Conservation (phyloP, 1,140 invertebrate species). For the Ceratosolen fusciceps region DNA sequence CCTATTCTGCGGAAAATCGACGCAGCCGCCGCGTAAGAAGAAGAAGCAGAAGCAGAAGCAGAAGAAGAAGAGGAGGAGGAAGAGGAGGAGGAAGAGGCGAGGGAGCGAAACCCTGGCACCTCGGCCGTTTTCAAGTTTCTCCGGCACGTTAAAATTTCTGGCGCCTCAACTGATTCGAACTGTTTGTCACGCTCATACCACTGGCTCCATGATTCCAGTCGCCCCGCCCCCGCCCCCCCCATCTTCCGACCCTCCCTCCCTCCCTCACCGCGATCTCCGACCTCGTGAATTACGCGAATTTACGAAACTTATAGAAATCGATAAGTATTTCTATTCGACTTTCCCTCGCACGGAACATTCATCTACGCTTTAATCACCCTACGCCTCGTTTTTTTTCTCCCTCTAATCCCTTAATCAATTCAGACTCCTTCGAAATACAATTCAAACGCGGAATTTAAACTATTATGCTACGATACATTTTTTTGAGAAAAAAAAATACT, state of each 20-base stretch:
- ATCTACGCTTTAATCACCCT: no score
- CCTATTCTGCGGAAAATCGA: not conserved
- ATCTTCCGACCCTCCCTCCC: no score
- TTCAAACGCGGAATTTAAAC: no score
- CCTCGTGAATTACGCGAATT: not conserved
- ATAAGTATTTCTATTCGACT: not conserved
- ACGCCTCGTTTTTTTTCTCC: no score
- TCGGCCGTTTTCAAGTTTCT: conserved; percentile 28
- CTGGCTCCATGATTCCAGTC: not conserved
- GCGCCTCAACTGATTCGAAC: conserved; percentile 14
- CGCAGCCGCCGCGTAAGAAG: not conserved
- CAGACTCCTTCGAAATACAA: no score
- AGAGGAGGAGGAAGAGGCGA: not conserved
- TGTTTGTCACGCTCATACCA: not conserved
- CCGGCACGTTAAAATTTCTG: conserved; percentile 2
- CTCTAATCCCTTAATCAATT: no score
- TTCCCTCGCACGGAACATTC: no score
- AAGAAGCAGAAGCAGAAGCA: no score
- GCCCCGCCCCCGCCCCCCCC: not conserved
- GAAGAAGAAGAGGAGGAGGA: no score
- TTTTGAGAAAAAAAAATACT: no score
- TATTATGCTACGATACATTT: no score
- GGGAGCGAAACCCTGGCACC: not conserved
- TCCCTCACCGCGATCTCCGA: no score
- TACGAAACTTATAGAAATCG: not conserved